phyloP scores from a whole-genome alignment of 2,113 vertebrate species.

The Bos javanicus region DNA sequence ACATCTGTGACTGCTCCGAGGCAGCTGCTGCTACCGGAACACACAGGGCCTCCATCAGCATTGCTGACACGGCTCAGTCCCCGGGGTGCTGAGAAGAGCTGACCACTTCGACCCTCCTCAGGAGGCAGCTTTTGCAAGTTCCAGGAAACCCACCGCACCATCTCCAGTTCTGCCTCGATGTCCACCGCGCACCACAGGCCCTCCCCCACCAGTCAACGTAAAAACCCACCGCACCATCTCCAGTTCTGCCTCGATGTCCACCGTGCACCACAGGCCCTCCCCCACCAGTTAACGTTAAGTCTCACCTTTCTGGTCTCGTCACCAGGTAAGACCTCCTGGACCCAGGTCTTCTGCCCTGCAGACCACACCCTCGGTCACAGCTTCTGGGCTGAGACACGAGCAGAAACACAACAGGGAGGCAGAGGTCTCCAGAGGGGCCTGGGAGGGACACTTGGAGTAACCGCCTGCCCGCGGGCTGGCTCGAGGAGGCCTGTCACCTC shows the following conservation, averaged over 20 bases:
- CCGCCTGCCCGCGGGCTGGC: not conserved
- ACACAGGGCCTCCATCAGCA: not conserved
- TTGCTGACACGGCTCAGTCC: accelerated
- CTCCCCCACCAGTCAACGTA: too few relatives aligned
- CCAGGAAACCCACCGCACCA: accelerated
- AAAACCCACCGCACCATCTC: accelerated
- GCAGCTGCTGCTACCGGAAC: not conserved
- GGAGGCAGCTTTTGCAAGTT: not conserved
- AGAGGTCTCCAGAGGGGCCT: not conserved
- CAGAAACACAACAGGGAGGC: not conserved
- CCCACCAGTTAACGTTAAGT: too few relatives aligned
- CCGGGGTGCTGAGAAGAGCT: not conserved
- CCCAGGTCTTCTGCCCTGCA: not conserved
- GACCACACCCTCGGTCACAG: not conserved
- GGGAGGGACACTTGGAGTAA: accelerated
- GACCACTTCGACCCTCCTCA: not conserved
- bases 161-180: too few relatives aligned
- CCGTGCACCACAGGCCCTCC: not conserved
- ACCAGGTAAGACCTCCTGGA: not conserved
- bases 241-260: too few relatives aligned
- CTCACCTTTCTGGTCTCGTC: not conserved
- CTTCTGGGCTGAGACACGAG: not conserved
- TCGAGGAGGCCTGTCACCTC: not conserved
- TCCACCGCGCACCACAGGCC: not conserved
- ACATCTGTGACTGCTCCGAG: not conserved